Conservation (phyloP, 1,140 invertebrate genomes). For the Trypoxylus dichotomus region DNA sequence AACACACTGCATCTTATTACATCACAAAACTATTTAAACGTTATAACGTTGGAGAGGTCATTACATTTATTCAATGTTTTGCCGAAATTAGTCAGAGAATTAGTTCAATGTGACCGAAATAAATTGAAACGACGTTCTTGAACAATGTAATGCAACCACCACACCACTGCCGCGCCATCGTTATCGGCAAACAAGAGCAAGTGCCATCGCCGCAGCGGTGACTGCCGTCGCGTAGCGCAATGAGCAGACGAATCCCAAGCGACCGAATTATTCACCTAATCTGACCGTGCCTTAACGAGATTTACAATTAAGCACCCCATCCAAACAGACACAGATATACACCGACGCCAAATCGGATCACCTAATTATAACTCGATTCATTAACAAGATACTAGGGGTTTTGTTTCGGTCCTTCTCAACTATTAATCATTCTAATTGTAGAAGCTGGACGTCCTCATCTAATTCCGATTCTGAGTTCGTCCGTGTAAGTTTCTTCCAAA, state of each 20-base stretch:
- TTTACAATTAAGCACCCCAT: constrained; percentile 13
- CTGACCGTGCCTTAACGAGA: constrained; percentile 20
- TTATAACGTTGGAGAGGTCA: too few relatives aligned
- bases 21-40: too few relatives aligned
- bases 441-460: not conserved
- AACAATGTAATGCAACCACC: not conserved
- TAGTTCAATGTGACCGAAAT: not conserved
- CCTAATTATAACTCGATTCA: constrained; percentile 23
- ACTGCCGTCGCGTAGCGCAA: not conserved
- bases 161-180: not conserved
- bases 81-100: not conserved
- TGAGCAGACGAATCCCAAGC: not conserved
- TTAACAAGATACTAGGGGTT: constrained; percentile 6
- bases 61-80: too few relatives aligned
- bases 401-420: not conserved
- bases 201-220: not conserved
- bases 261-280: constrained; percentile 21
- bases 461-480: not conserved
- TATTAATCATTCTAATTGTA: constrained; percentile 9
- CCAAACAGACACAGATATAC: constrained; percentile 10
- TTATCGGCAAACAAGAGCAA: not conserved
- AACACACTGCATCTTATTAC: too few relatives aligned
- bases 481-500: not conserved
- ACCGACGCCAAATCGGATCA: constrained; percentile 3
- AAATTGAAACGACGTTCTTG: not conserved